These are phyloP conservation scores for Paraplagusia blochii DNA, from an alignment of 2,113 vertebrate species.

Conservation along the genomic window DNA sequence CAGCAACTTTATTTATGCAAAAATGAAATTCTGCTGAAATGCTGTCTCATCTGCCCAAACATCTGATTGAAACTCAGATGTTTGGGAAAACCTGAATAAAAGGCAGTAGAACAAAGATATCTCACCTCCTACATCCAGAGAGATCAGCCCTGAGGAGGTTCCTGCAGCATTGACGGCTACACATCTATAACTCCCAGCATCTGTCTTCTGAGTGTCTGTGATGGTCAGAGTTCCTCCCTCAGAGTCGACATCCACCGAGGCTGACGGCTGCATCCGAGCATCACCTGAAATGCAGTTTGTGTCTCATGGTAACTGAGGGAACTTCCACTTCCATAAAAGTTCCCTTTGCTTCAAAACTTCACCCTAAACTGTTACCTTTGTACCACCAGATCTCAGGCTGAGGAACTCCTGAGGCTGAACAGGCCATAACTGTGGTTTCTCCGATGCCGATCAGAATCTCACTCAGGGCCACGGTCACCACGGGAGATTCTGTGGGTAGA, in stretches of 20 bases:
- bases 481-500: slow-evolving; percentile 80
- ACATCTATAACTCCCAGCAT: slow-evolving; percentile 92
- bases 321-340: not conserved
- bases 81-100: too few relatives aligned
- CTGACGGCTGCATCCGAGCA: slow-evolving; percentile 79
- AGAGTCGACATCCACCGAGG: slow-evolving; percentile 77
- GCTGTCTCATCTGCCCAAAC: too few relatives aligned
- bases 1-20: too few relatives aligned
- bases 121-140: slow-evolving; percentile 93
- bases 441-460: slow-evolving; percentile 86
- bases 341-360: not conserved
- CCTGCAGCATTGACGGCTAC: slow-evolving; percentile 87
- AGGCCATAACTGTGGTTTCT: slow-evolving; percentile 87
- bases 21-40: too few relatives aligned
- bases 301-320: too few relatives aligned
- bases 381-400: slow-evolving; percentile 89
- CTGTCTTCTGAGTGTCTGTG: slow-evolving; percentile 80
- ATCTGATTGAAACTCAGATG: too few relatives aligned
- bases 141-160: slow-evolving; percentile 82
- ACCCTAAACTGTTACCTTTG: slow-evolving; percentile 81
- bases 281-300: slow-evolving; percentile 73
- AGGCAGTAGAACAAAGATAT: too few relatives aligned
- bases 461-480: slow-evolving; percentile 76
- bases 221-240: slow-evolving; percentile 82
- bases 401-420: slow-evolving; percentile 84